Percentiles rank a stretch among this genome's conserved stretches.
Conservation (phyloP, 2,113 vertebrate genomes). For the Typhlomys cinereus region DNA sequence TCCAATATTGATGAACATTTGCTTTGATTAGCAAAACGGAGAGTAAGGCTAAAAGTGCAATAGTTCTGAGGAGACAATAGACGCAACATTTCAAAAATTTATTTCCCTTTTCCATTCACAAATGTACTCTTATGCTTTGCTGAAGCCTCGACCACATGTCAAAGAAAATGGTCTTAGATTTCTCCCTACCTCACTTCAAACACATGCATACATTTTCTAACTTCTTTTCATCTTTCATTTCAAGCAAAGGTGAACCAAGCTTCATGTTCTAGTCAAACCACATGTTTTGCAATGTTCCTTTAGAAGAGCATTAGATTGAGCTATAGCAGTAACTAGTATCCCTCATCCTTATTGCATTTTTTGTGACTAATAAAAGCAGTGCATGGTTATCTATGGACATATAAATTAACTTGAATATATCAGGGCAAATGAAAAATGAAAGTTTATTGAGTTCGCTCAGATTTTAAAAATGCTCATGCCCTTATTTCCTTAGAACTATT, state of each 20-base stretch:
- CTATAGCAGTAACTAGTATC: background rate
- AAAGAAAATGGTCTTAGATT: background rate
- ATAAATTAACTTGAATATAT: background rate
- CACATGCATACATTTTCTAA: background rate
- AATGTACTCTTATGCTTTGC: slow-evolving; percentile 18
- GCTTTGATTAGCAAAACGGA: slow-evolving; percentile 70
- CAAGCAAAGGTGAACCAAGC: background rate
- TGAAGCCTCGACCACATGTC: background rate
- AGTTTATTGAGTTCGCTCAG: too few species aligned
- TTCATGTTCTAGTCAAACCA: background rate
- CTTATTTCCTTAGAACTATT: too few species aligned
- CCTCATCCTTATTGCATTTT: slow-evolving; percentile 13
- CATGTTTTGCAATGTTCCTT: background rate
- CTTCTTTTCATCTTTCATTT: background rate
- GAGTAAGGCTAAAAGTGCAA: slow-evolving; percentile 56
- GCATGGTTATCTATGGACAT: background rate
- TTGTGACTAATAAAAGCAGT: background rate
- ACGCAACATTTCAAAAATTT: slow-evolving; percentile 49
- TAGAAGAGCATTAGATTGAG: background rate
- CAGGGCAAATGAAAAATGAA: too few species aligned
- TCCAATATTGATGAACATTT: slow-evolving; percentile 33
- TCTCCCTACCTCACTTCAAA: background rate
- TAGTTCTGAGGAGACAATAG: slow-evolving; percentile 8
- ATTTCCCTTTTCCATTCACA: slow-evolving; percentile 59
- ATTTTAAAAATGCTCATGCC: too few species aligned